Evolutionary conservation across 2,113 vertebrate species (phyloP).

Genomic region (Eleginops maclovinus): DNA sequence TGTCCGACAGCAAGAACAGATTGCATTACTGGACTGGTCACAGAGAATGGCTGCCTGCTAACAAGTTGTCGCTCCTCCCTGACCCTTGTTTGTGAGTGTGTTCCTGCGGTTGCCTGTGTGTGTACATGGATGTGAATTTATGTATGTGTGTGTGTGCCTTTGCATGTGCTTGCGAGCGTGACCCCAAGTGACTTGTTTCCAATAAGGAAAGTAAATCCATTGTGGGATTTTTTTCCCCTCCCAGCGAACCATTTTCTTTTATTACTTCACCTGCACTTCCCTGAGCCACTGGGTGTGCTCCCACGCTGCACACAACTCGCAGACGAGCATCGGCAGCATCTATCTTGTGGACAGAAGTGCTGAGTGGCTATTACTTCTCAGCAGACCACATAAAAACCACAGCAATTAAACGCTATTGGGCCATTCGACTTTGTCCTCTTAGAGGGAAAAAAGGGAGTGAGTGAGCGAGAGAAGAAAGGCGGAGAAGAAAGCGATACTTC

Average conservation of each 20-base stretch:
- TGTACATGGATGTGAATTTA: constrained; percentile 14
- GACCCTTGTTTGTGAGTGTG: constrained; percentile 48
- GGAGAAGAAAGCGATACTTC: constrained; percentile 33
- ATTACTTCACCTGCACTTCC: constrained; percentile 80
- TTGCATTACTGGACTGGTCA: constrained; percentile 64
- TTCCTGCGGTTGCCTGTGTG: background rate
- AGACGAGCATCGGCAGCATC: constrained; percentile 81
- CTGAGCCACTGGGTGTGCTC: constrained; percentile 68
- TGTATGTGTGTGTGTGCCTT: constrained; percentile 12
- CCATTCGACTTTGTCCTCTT: constrained; percentile 78
- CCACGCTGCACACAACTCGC: constrained; percentile 63
- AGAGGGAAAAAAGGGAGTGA: constrained; percentile 31
- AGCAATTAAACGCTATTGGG: constrained; percentile 85
- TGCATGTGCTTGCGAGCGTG: constrained; percentile 24
- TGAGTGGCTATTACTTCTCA: constrained; percentile 84
- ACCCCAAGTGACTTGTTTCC: constrained; percentile 66
- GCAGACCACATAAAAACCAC: constrained; percentile 83
- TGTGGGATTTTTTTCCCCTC: constrained; percentile 13
- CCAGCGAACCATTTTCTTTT: constrained; percentile 72
- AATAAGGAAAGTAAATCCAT: constrained; percentile 74
- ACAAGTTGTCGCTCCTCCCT: constrained; percentile 67
- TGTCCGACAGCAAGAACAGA: constrained; percentile 62
- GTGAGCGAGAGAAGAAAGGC: constrained; percentile 35
- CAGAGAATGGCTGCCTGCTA: constrained; percentile 63
- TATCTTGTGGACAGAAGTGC: constrained; percentile 86